Base-by-base conservation (phyloP, 2,797 vertebrate species). In the Pteropus rufus region DNA sequence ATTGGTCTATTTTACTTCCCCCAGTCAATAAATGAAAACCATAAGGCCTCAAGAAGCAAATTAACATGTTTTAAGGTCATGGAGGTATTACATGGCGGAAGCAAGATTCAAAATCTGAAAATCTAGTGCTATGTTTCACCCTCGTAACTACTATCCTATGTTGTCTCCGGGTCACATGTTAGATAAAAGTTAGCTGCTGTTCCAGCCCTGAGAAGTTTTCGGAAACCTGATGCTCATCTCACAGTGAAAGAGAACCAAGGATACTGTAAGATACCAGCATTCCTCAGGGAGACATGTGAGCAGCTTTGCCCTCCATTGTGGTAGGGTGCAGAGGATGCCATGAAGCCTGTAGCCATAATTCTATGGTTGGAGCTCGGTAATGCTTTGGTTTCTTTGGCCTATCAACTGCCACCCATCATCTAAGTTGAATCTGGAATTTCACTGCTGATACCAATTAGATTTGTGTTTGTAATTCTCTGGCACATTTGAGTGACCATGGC, bases 181-280 rank as follows among this genome's bases (percentile, higher is more conserved):
- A 75, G 62, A n/a, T 7, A 44, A 60, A 91, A 75, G 14, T 70
- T 34, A 49, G 39, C 18, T 49, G 21, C 26, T 52, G 7, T 58
- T 29, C 2, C 36, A 73, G 8, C 7, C 5, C 7, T 44, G 29
- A 36, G 52, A 88, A 12, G 18, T n/a, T 49, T 93, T 39, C 41
- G 56, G 54, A 89, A 87, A 60, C 9, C 58, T 64, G n/a, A 34
- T 70, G 2, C 10, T 72, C n/a, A n/a, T 3, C 14, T 72, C n/a
- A n/a, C 5, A 58, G 44, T 60, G 34, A 85, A 76, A 75, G 23
- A 36, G 7, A 41, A 46, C 21, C 23, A 75, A 75, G 21, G 7
- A 54, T 3, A 15, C 14, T 46, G 2, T 49, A 52, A 72, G 15
- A 62, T 15, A 56, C 0, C 1, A 41, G 6, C 3, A 0, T 31